Percentiles rank a stretch among this genome's conserved stretches.
These are phyloP conservation scores for Chlorops oryzae DNA, from an alignment of 1,140 invertebrate species.

Conservation along the genomic window DNA sequence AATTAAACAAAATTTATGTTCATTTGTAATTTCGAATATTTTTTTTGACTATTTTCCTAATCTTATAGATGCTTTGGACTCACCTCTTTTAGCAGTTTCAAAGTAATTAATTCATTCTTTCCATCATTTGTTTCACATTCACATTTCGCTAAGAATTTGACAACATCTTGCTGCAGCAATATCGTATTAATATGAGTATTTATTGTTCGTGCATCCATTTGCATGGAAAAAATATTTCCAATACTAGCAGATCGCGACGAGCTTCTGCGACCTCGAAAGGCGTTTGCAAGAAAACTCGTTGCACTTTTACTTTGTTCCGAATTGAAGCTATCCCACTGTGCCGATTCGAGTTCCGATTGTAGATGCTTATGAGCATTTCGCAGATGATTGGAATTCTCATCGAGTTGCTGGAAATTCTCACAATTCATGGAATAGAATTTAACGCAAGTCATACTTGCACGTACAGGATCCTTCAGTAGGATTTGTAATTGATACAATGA, in stretches of 20 bases:
- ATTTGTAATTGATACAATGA: slow-evolving; percentile 64
- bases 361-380: slow-evolving; percentile 59
- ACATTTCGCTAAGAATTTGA: slow-evolving; percentile 59
- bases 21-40: too few species aligned
- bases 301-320: slow-evolving; percentile 25
- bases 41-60: too few species aligned
- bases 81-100: slow-evolving; percentile 43
- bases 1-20: too few species aligned
- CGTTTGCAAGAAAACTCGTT: too few species aligned
- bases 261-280: too few species aligned
- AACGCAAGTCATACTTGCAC: slow-evolving; percentile 69
- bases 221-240: slow-evolving; percentile 53
- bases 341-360: slow-evolving; percentile 42
- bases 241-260: slow-evolving; percentile 13
- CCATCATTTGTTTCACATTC: slow-evolving; percentile 51
- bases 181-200: slow-evolving; percentile 67
- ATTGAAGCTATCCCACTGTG: slow-evolving; percentile 43
- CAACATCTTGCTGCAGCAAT: slow-evolving; percentile 60
- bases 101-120: slow-evolving; percentile 40
- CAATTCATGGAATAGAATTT: slow-evolving; percentile 59
- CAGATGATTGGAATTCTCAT: slow-evolving; percentile 52
- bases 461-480: slow-evolving; percentile 60
- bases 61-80: too few species aligned
- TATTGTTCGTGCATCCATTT: slow-evolving; percentile 60
- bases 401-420: slow-evolving; percentile 54